Percentiles rank a stretch among this genome's conserved stretches.
Conservation (phyloP, 2,113 vertebrate genomes). For the Coptodon bakossiorum region DNA sequence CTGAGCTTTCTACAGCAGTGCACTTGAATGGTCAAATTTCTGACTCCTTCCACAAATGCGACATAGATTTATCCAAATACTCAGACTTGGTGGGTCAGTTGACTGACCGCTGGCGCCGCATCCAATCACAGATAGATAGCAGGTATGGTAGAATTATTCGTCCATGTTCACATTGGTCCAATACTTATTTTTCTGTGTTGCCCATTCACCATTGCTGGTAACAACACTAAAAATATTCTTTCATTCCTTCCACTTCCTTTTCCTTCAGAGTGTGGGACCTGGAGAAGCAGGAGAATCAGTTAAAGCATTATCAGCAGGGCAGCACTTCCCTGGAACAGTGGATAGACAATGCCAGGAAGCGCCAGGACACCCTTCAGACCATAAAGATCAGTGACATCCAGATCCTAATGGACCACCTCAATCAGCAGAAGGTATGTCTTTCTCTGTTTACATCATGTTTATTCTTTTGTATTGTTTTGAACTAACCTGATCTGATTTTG, state of each 20-base stretch:
- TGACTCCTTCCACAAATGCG: slow-evolving; percentile 83
- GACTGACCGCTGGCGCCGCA: slow-evolving; percentile 86
- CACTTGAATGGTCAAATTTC: slow-evolving; percentile 82
- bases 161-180: not conserved
- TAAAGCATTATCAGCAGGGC: slow-evolving; percentile 82
- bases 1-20: slow-evolving; percentile 76
- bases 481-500: not conserved
- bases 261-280: slow-evolving; percentile 82
- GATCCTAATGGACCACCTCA: slow-evolving; percentile 79
- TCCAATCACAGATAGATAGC: slow-evolving; percentile 89
- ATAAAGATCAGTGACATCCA: slow-evolving; percentile 79
- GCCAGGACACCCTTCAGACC: slow-evolving; percentile 82
- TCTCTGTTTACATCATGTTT: not conserved
- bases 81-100: slow-evolving; percentile 80
- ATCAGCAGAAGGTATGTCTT: slow-evolving; percentile 87
- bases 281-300: slow-evolving; percentile 88
- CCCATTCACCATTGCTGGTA: not conserved
- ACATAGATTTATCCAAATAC: slow-evolving; percentile 86
- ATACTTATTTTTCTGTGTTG: not conserved
- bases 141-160: slow-evolving; percentile 66
- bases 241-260: slow-evolving; percentile 12
- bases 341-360: slow-evolving; percentile 84
- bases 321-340: slow-evolving; percentile 80
- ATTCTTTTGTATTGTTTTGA: not conserved
- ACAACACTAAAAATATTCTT: not conserved